Conservation (phyloP, 1,140 invertebrate species). For the Aleiodes sp. region DNA sequence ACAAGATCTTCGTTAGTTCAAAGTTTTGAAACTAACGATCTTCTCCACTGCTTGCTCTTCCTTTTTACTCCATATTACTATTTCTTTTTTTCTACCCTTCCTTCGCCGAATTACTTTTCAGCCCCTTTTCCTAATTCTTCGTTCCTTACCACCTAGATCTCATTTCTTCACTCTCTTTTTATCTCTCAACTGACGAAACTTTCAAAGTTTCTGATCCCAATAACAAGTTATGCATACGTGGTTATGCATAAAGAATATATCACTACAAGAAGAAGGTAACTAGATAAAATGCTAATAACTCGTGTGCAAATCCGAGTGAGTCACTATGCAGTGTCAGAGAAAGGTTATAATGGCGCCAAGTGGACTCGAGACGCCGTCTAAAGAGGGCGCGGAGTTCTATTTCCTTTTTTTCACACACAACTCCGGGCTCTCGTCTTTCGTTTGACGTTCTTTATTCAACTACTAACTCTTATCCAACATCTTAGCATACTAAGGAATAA, state of each 20-base stretch:
- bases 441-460: constrained; percentile 7
- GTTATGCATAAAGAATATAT: constrained; percentile 32
- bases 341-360: constrained; percentile 15
- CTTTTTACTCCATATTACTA: background rate
- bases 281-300: constrained; percentile 40
- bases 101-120: background rate
- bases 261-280: constrained; percentile 25
- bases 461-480: background rate
- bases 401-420: background rate
- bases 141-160: too few species aligned
- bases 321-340: background rate
- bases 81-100: background rate
- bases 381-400: background rate
- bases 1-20: constrained; percentile 30
- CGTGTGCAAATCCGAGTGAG: background rate
- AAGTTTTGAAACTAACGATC: constrained; percentile 27
- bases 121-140: too few species aligned
- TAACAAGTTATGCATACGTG: constrained; percentile 28
- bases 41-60: background rate
- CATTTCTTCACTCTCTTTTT: background rate
- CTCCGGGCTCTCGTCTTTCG: background rate
- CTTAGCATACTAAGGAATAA: constrained; percentile 34
- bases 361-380: constrained; percentile 19
- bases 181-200: background rate
- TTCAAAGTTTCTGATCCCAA: constrained; percentile 33